phyloP scores from a whole-genome alignment of 2,113 vertebrate species.

The Lanius ludovicianus region DNA sequence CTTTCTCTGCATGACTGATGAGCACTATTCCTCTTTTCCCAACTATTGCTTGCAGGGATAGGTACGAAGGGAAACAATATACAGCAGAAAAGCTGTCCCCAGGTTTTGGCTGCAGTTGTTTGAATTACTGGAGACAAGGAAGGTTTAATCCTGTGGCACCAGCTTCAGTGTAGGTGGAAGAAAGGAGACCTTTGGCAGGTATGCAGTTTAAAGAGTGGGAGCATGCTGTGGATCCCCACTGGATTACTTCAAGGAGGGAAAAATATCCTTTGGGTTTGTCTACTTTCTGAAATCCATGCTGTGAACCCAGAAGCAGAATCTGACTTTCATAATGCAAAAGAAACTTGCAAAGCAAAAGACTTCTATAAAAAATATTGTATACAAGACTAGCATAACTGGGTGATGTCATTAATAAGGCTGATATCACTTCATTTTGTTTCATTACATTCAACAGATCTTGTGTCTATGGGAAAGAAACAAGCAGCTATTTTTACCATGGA shows the following conservation, averaged over 20 bases:
- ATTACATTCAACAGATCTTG: neutral
- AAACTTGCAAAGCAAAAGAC: neutral
- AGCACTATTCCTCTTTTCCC: neutral
- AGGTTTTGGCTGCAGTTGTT: neutral
- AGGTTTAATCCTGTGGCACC: neutral
- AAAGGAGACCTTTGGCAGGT: neutral
- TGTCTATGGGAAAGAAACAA: neutral
- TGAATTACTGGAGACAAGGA: neutral
- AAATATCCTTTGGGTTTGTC: neutral
- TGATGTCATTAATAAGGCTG: neutral
- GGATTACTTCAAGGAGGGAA: neutral
- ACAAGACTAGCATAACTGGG: neutral
- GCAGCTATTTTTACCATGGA: neutral
- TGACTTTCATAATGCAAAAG: neutral
- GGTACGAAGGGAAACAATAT: neutral
- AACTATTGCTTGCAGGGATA: neutral
- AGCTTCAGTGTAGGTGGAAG: neutral
- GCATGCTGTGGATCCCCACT: neutral
- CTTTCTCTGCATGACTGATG: neutral
- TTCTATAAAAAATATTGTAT: neutral
- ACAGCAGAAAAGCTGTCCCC: neutral
- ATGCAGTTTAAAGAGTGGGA: neutral
- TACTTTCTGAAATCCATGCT: neutral
- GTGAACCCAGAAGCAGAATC: neutral
- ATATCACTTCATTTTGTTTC: neutral